Evolutionary conservation across 2,113 vertebrate genomes (phyloP).

Genomic region (Gymnarchus niloticus): DNA sequence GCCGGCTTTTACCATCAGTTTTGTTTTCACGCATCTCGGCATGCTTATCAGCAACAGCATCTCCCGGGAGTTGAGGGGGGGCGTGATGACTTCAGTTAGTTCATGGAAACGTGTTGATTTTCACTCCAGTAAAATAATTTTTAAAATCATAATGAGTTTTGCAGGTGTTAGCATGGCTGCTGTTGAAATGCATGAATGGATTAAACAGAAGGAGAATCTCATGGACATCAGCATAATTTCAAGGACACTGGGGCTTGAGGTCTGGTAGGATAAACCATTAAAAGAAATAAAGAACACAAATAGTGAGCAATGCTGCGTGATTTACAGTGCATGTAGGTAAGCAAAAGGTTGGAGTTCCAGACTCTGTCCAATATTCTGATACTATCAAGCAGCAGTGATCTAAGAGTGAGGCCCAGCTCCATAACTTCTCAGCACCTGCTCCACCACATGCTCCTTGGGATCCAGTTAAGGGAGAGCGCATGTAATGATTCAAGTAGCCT

Average conservation of each 20-base stretch:
- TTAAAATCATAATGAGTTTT: not conserved
- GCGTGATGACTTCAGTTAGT: not conserved
- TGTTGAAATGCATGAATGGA: not conserved
- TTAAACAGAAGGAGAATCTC: not conserved
- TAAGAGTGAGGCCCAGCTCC: not conserved
- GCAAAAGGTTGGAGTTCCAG: not conserved
- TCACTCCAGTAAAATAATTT: not conserved
- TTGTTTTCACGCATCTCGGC: not conserved
- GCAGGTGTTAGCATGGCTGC: not conserved
- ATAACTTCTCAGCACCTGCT: not conserved
- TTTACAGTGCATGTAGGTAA: not conserved
- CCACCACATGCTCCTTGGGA: not conserved
- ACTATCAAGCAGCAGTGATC: not conserved
- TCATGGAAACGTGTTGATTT: not conserved
- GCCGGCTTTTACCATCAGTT: not conserved
- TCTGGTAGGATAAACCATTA: not conserved
- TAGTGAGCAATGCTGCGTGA: not conserved
- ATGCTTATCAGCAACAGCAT: not conserved
- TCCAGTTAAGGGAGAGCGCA: not conserved
- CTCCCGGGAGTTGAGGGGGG: not conserved
- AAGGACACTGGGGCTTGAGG: not conserved
- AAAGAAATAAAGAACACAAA: not conserved
- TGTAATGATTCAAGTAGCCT: no score
- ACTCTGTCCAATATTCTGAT: not conserved
- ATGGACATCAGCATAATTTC: not conserved